Evolutionary conservation across 2,888 invertebrate genomes (phyloP), one percentile per base, ranked within the genome.

Genomic region (Cosmopolites sordidus): DNA sequence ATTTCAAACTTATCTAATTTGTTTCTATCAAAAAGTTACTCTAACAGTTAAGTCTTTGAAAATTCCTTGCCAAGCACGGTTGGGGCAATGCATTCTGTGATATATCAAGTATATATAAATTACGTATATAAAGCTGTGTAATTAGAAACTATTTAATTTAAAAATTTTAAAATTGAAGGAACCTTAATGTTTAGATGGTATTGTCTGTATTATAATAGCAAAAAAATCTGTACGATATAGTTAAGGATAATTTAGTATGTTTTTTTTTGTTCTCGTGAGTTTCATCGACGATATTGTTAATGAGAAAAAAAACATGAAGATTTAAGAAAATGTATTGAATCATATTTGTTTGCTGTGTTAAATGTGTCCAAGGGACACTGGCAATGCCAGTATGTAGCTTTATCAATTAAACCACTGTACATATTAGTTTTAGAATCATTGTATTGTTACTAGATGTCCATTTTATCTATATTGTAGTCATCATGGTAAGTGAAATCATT

Each of bases 11-110:
- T 27, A 27, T 27, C 33, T 33, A 33, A 33, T 33, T 33, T 33
- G 33, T 33, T 6, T 33, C 33, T 33, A 33, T 33, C 12, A 4
- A 9, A n/a, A 33, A 11, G n/a, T n/a, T 9, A 9, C 4, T 12
- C 33, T 5, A 33, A 12, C 11, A 33, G n/a, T 33, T 33, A 11
- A 33, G 4, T 33, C 2, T 40, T 16, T 40, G 14, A 40, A 40
- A 2, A 48, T 54, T 57, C 60, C 61, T 64, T 62, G 61, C 56
- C 58, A 60, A 58, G 58, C 44, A 62, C 61, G 68, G 73, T 73
- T 69, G 75, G 73, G 74, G 74, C 74, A 75, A 74, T 75, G 72
- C 71, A 72, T 72, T 71, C 74, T 75, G 74, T 75, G 74, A 75
- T 75, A 75, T 71, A 73, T 65, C 72, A 73, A 73, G 72, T 69